phyloP scores from a whole-genome alignment of 2,797 vertebrate species.

The Parotocinclus haroldoi region DNA sequence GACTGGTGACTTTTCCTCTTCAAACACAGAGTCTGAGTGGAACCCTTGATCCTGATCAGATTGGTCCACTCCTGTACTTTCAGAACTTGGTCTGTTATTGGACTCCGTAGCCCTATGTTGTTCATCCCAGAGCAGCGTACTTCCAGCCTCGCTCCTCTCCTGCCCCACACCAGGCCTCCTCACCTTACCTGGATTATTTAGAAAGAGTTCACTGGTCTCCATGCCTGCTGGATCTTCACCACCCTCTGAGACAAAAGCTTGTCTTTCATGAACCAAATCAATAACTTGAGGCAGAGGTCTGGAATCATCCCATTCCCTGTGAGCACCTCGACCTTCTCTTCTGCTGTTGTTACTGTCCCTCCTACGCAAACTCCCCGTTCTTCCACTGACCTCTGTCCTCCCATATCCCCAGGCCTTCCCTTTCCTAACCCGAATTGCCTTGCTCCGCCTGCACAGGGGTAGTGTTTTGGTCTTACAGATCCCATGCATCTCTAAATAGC shows the following conservation, averaged over 20 bases:
- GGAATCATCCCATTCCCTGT: slow-evolving; percentile 49
- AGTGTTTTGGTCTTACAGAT: slow-evolving; percentile 80
- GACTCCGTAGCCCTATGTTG: slow-evolving; percentile 50
- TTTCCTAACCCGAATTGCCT: slow-evolving; percentile 75
- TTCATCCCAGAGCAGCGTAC: slow-evolving; percentile 48
- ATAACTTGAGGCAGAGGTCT: slow-evolving; percentile 48
- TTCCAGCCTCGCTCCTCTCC: slow-evolving; percentile 47
- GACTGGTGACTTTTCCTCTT: slow-evolving; percentile 58
- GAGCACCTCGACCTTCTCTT: slow-evolving; percentile 35
- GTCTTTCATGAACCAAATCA: slow-evolving; percentile 51
- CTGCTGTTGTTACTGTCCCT: slow-evolving; percentile 52
- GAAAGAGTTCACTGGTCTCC: slow-evolving; percentile 51
- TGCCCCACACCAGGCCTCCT: slow-evolving; percentile 52
- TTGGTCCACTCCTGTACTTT: slow-evolving; percentile 54
- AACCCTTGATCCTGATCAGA: slow-evolving; percentile 59
- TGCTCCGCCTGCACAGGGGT: slow-evolving; percentile 75
- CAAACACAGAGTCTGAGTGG: slow-evolving; percentile 67
- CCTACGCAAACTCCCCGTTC: slow-evolving; percentile 62
- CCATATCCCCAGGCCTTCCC: slow-evolving; percentile 79
- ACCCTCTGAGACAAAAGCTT: slow-evolving; percentile 48
- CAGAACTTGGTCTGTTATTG: slow-evolving; percentile 40
- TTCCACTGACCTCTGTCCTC: slow-evolving; percentile 55
- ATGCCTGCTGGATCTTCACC: slow-evolving; percentile 51
- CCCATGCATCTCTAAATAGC: slow-evolving; percentile 76
- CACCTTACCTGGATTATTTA: slow-evolving; percentile 61